Evolutionary conservation across 2,888 invertebrate genomes (phyloP).

Genomic region (Bombyx huttoni): DNA sequence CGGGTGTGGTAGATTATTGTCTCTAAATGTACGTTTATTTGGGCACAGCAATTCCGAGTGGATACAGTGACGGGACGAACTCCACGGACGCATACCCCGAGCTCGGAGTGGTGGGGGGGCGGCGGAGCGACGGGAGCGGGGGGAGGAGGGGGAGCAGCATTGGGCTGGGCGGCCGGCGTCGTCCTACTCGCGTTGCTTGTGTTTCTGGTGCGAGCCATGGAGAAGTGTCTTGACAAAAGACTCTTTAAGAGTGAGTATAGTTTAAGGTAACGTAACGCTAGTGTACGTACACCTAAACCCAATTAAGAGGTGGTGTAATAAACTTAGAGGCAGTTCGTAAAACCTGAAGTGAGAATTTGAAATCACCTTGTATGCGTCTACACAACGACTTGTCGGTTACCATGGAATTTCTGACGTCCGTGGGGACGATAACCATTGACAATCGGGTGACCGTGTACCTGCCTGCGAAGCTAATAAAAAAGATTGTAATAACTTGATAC

Average conservation of each 20-base stretch:
- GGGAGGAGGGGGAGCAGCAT: conserved; percentile 19
- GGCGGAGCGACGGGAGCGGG: conserved; percentile 23
- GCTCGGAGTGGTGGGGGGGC: conserved; percentile 29
- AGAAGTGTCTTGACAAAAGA: conserved; percentile 29
- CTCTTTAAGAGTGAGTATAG: conserved; percentile 25
- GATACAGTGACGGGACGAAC: conserved; percentile 8
- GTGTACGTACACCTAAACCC: not conserved
- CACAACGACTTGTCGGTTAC: no score
- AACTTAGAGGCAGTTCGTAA: no score
- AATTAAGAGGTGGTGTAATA: no score
- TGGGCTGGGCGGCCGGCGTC: conserved; percentile 35
- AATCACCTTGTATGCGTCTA: no score
- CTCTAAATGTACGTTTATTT: not conserved
- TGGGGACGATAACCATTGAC: no score
- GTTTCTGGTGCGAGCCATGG: conserved; percentile 30
- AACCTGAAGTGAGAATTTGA: no score
- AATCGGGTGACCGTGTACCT: no score
- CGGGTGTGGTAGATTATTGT: no score
- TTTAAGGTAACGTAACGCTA: conserved; percentile 4
- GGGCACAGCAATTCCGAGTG: not conserved
- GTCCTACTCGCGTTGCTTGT: conserved; percentile 31
- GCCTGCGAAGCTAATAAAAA: no score
- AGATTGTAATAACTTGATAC: no score
- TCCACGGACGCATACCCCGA: conserved; percentile 8
- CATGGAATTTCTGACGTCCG: no score